Percentiles rank a stretch among this genome's conserved stretches.
phyloP scores from a whole-genome alignment of 2,113 vertebrate species.

The Phaethon lepturus region DNA sequence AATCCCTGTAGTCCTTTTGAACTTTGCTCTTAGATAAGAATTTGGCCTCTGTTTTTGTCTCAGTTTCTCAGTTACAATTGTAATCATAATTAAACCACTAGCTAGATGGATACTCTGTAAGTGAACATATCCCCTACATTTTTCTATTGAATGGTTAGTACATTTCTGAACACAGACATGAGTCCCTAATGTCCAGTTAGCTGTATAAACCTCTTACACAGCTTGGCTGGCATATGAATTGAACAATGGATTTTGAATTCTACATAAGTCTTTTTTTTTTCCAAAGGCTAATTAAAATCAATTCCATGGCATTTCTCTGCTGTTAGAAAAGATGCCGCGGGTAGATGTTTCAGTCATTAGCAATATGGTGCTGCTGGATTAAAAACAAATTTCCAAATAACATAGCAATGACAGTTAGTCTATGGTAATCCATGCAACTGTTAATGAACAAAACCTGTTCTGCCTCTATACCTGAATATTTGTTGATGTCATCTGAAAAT shows the following conservation, averaged over 20 bases:
- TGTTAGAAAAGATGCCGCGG: slow-evolving; percentile 67
- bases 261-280: slow-evolving; percentile 40
- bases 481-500: slow-evolving; percentile 60
- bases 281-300: slow-evolving; percentile 77
- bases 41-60: slow-evolving; percentile 13
- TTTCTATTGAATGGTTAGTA: not conserved
- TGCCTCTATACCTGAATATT: slow-evolving; percentile 60
- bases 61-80: not conserved
- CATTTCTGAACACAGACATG: slow-evolving; percentile 31
- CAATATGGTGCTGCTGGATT: slow-evolving; percentile 74
- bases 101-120: not conserved
- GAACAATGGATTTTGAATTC: slow-evolving; percentile 72
- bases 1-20: not conserved
- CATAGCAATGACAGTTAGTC: slow-evolving; percentile 60
- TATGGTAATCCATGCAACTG: slow-evolving; percentile 63
- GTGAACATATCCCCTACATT: not conserved
- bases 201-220: slow-evolving; percentile 29
- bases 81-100: not conserved
- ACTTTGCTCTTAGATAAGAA: not conserved
- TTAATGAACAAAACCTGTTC: slow-evolving; percentile 57
- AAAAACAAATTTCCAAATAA: slow-evolving; percentile 75
- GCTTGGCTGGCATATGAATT: slow-evolving; percentile 58
- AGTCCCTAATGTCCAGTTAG: slow-evolving; percentile 60
- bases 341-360: slow-evolving; percentile 76
- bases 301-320: slow-evolving; percentile 70